These are phyloP conservation scores for Cosmia trapezina DNA, from an alignment of 2,888 invertebrate species.

Conservation along the genomic window DNA sequence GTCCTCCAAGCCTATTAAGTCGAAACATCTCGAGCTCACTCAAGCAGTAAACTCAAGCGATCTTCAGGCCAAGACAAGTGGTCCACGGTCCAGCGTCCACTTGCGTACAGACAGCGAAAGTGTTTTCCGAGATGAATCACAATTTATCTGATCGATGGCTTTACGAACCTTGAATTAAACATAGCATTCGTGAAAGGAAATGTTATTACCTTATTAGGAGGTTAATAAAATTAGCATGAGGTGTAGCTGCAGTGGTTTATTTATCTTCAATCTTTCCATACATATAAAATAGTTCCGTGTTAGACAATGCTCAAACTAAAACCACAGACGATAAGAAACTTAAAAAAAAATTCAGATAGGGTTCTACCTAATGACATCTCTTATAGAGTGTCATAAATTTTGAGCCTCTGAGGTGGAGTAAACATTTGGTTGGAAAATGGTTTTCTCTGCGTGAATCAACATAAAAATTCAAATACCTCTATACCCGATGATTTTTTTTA, in stretches of 20 bases:
- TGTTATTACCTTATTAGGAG: constrained; percentile 32
- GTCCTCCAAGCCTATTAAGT: constrained; percentile 12
- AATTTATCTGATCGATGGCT: constrained; percentile 23
- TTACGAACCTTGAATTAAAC: constrained; percentile 38
- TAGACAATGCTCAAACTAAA: neutral
- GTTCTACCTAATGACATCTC: too few relatives aligned
- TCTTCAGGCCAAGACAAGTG: constrained; percentile 10
- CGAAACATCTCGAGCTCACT: constrained; percentile 44
- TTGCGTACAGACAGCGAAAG: constrained; percentile 63
- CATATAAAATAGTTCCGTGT: constrained; percentile 6
- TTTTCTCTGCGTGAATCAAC: neutral
- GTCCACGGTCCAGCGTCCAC: constrained; percentile 33
- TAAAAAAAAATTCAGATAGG: too few relatives aligned
- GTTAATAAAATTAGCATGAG: constrained; percentile 42
- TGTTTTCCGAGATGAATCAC: constrained; percentile 61
- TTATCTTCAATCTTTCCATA: constrained; percentile 13
- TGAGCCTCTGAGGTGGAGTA: neutral
- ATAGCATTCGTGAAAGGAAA: constrained; percentile 41
- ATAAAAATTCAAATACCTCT: neutral
- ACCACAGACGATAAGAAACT: neutral
- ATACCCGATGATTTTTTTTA: too few relatives aligned
- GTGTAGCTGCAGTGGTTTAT: neutral
- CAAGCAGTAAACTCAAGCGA: constrained; percentile 40
- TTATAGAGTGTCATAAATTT: neutral
- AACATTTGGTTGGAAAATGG: neutral